Conservation (phyloP, 2,797 vertebrate species). For the Aplochiton taeniatus region DNA sequence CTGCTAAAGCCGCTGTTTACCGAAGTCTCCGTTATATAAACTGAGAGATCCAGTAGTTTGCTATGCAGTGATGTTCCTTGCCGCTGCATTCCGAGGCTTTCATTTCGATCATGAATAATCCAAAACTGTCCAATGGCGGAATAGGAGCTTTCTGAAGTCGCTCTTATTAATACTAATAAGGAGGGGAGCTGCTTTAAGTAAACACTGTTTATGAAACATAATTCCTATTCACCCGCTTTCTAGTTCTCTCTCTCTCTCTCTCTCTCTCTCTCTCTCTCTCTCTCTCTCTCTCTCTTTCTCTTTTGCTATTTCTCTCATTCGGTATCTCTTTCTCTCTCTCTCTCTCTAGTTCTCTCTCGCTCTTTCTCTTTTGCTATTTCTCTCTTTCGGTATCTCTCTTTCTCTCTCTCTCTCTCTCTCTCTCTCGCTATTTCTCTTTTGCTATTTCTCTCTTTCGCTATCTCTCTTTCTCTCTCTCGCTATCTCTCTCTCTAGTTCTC, state of each 20-base stretch:
- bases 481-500: constrained; percentile 28
- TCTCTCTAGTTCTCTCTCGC: constrained; percentile 26
- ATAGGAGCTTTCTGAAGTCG: constrained; percentile 77
- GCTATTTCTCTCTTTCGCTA: constrained; percentile 19
- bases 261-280: constrained; percentile 29
- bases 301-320: too few species aligned
- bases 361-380: constrained; percentile 21
- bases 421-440: too few species aligned
- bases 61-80: constrained; percentile 61
- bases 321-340: constrained; percentile 31
- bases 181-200: constrained; percentile 64
- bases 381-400: constrained; percentile 29
- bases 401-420: constrained; percentile 21
- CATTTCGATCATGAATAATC: constrained; percentile 77
- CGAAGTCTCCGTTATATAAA: constrained; percentile 12
- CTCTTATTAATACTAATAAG: constrained; percentile 82
- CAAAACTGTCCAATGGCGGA: constrained; percentile 75
- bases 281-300: constrained; percentile 27
- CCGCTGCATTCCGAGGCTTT: constrained; percentile 59
- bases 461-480: too few species aligned
- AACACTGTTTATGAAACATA: constrained; percentile 69
- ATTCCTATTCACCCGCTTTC: constrained; percentile 34
- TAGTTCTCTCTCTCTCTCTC: constrained; percentile 24
- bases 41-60: constrained; percentile 55
- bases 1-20: constrained; percentile 10